Evolutionary conservation across 2,113 vertebrate species (phyloP), one percentile per base, ranked within the genome.

Genomic region (Ochotona princeps): DNA sequence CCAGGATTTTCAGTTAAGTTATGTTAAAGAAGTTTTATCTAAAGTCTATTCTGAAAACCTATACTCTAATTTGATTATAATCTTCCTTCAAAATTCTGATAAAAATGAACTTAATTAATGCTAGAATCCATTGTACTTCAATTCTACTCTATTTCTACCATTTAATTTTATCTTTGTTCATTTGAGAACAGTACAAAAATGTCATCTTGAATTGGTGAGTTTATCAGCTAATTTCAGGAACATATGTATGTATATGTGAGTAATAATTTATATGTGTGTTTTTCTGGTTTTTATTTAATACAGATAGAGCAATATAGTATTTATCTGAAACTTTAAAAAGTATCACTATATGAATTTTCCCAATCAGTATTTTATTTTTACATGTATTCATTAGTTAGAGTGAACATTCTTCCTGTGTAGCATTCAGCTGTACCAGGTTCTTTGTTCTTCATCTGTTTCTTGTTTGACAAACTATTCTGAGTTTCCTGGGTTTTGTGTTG

Each of bases 1-100:
- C 32, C 14, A 67, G 26, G 18, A 65, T 76, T 90, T 92, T 81
- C 60, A 60, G n/a, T 67, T 57, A 82, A 78, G 12, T 13, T 72
- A 5, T 76, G 1, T 78, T 66, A 82, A 7, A 65, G 61, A 88
- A 86, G 21, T 49, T 92, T 87, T 63, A 0, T 32, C 21, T 92
- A 75, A 92, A 60, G 28, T 38, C 25, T 91, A 65, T 78, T 78
- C 21, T 32, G 30, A 54, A 57, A 76, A 84, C 66, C 75, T 89
- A 61, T 70, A 57, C 35, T 72, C 2, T 63, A 35, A 28, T 87
- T 32, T 51, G 60, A 11, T 70, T 60, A 49, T n/a, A 78, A 49
- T 72, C 30, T 76, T 7, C 60, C 70, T 78, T 73, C 2, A 78
- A 51, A 66, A 4, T 75, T 89, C 21, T 21, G 80, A 21, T 80